Base-by-base conservation (phyloP, 1,140 invertebrate species). In the Brachionus calyciflorus region DNA sequence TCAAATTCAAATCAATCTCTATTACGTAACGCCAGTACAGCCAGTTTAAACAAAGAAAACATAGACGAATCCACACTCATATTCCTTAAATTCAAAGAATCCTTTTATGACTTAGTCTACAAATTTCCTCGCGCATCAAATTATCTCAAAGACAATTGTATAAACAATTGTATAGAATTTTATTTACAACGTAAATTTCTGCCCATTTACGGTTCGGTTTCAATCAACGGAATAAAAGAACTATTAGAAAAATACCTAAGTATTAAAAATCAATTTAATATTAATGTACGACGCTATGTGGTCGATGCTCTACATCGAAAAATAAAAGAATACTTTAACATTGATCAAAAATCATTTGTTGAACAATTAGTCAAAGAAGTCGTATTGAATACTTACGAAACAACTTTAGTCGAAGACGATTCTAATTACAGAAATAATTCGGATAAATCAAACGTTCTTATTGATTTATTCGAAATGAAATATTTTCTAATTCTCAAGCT, bases 91-190 rank as follows among this genome's bases (percentile, higher is more conserved):
- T 73, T 73, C 17, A 73, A 73, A 24, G 69, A 73, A 49, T 46
- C 69, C 1, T 73, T 73, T 24, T 73, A 73, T 37, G 69, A 73
- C 14, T 19, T 73, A 37, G 69, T 73, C 46, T 51, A 73, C 46
- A 73, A 53, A 12, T 73, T 73, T 73, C 69, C 69, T 5, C 46
- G 21, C 5, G 21, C 69, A n/a, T n/a, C n/a, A 12, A 73, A 37
- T n/a, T 55, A 51, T 33, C 46, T 73, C 1, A 73, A 73, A 55
- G 69, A 73, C 12, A 73, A 55, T 24, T 73, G 69, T 55, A 49
- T 73, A 1, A 73, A 73, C 9, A 49, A 73, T 24, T 73, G 69
- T 21, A 24, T 73, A 14, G 69, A 73, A 6, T 73, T 51, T 55
- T 51, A 73, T 41, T 51, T 73, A 19, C 68, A 49, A 7, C 24